Conservation (phyloP, 1,140 invertebrate species). For the Ceratitis capitata region DNA sequence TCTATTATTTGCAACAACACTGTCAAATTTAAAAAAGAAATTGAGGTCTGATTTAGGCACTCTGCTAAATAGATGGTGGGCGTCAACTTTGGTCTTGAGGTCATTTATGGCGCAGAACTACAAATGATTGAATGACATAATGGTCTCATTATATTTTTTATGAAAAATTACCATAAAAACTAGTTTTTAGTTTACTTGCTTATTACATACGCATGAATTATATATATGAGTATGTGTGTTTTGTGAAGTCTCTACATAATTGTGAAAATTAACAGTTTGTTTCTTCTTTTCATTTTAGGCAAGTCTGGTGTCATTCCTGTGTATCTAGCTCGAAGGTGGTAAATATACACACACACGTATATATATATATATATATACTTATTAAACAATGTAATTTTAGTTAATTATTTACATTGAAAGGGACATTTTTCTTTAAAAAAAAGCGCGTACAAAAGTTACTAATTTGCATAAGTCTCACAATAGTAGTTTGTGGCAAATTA, state of each 20-base stretch:
- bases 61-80: not conserved
- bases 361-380: too few species aligned
- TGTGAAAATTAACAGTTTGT: not conserved
- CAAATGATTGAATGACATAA: not conserved
- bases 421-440: too few species aligned
- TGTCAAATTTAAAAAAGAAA: not conserved
- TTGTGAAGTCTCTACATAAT: not conserved
- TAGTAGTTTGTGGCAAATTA: too few species aligned
- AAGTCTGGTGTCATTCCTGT: not conserved
- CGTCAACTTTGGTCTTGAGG: not conserved
- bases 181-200: not conserved
- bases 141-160: not conserved
- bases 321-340: too few species aligned
- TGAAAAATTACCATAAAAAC: not conserved
- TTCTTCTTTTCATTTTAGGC: not conserved
- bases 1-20: not conserved
- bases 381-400: too few species aligned
- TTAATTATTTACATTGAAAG: too few species aligned
- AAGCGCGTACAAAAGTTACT: too few species aligned
- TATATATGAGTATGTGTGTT: not conserved
- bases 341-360: not conserved
- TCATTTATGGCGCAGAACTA: not conserved
- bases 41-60: not conserved
- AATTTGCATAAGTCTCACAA: too few species aligned
- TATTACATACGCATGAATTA: not conserved